These are phyloP conservation scores for Doris montereyensis DNA, from an alignment of 2,888 invertebrate species.

Conservation along the genomic window DNA sequence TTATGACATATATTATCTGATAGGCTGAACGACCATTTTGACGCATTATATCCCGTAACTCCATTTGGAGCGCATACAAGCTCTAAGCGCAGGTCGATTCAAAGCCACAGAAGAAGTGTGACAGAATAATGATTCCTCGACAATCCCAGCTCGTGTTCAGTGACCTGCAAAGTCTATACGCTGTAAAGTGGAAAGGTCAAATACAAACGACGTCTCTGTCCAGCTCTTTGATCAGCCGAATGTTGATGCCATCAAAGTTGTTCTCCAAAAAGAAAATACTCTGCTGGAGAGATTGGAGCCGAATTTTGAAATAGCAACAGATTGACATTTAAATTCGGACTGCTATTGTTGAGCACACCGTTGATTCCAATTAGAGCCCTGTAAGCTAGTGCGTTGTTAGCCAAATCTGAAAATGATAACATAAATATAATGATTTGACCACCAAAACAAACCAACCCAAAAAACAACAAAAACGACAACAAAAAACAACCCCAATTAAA, in stretches of 20 bases:
- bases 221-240: slow-evolving; percentile 71
- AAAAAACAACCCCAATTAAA: background rate
- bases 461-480: background rate
- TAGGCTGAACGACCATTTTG: no score
- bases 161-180: no score
- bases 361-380: slow-evolving; percentile 7
- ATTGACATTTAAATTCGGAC: background rate
- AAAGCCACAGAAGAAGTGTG: no score
- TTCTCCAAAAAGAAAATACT: slow-evolving; percentile 47
- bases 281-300: slow-evolving; percentile 43
- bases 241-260: slow-evolving; percentile 46
- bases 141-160: no score
- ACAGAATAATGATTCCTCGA: no score
- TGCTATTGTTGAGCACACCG: background rate
- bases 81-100: no score
- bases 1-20: no score
- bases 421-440: background rate
- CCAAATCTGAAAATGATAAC: background rate
- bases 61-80: no score
- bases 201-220: slow-evolving; percentile 60
- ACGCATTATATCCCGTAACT: no score
- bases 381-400: background rate
- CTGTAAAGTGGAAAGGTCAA: no score
- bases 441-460: background rate
- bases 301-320: slow-evolving; percentile 28